These are phyloP conservation scores for Eumerus sabulonum DNA, from an alignment of 2,888 invertebrate species.

Conservation along the genomic window DNA sequence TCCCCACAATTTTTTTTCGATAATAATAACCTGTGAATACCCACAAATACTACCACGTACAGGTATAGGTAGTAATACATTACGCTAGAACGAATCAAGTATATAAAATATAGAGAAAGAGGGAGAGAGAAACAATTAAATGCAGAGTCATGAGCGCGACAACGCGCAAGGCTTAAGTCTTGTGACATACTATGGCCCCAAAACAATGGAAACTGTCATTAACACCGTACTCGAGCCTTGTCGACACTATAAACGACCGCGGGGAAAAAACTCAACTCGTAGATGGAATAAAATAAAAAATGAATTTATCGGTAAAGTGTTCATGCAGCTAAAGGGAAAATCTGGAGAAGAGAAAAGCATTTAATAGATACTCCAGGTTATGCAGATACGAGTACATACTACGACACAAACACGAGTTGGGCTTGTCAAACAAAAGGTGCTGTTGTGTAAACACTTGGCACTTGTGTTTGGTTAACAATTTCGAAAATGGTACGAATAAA, in stretches of 20 bases:
- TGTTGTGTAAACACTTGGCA: slow-evolving; percentile 43
- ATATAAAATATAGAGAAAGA: not conserved
- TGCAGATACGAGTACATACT: slow-evolving; percentile 16
- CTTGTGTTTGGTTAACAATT: slow-evolving; percentile 48
- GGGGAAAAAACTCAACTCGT: slow-evolving; percentile 2
- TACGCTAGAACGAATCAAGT: slow-evolving; percentile 3
- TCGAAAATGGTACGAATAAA: slow-evolving; percentile 6
- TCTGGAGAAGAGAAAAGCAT: not conserved
- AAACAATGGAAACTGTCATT: slow-evolving; percentile 60
- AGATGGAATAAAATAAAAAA: slow-evolving; percentile 11
- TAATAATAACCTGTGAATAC: slow-evolving; percentile 51
- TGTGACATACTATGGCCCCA: slow-evolving; percentile 51
- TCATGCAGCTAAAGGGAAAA: not conserved
- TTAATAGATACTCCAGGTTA: not conserved
- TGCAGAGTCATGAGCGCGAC: slow-evolving; percentile 59
- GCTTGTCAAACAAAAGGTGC: no score
- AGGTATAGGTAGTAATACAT: no score
- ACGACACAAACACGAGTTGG: no score
- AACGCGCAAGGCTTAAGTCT: slow-evolving; percentile 44
- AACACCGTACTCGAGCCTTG: slow-evolving; percentile 26
- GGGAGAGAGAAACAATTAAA: slow-evolving; percentile 49
- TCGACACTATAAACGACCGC: slow-evolving; percentile 3
- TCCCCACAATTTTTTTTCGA: slow-evolving; percentile 51
- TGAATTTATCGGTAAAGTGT: slow-evolving; percentile 20
- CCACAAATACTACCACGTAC: no score